These are phyloP conservation scores for Teleogryllus occipitalis DNA, from an alignment of 1,140 invertebrate species.

Conservation along the genomic window DNA sequence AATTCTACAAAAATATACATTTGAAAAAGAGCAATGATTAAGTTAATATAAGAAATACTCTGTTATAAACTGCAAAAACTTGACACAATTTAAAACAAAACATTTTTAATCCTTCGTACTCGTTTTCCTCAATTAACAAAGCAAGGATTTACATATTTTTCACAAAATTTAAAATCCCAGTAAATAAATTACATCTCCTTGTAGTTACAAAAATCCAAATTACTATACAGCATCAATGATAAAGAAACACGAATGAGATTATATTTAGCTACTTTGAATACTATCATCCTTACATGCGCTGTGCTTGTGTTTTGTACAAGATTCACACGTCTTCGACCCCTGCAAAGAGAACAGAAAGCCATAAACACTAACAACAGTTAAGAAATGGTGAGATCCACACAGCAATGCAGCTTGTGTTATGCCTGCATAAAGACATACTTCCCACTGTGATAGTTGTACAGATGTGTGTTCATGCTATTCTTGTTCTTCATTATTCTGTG, in stretches of 20 bases:
- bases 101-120: no score
- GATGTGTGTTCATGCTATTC: constrained; percentile 21
- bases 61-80: no score
- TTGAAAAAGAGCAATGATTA: no score
- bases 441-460: constrained; percentile 20
- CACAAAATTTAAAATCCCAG: no score
- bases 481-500: constrained; percentile 21
- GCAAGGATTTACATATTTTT: no score
- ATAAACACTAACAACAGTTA: not conserved
- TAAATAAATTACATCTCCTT: no score
- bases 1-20: not conserved
- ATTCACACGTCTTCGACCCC: not conserved
- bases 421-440: not conserved
- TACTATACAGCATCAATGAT: no score
- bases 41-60: no score
- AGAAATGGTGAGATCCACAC: not conserved
- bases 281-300: not conserved
- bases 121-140: no score
- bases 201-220: no score
- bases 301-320: not conserved
- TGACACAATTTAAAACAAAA: no score
- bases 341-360: not conserved
- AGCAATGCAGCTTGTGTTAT: not conserved
- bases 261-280: not conserved
- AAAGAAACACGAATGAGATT: no score